A percentile compares a stretch with the other conserved stretches of the same genome.
Conservation (phyloP, 2,888 invertebrate genomes). For the Leptopilina drosophilae region DNA sequence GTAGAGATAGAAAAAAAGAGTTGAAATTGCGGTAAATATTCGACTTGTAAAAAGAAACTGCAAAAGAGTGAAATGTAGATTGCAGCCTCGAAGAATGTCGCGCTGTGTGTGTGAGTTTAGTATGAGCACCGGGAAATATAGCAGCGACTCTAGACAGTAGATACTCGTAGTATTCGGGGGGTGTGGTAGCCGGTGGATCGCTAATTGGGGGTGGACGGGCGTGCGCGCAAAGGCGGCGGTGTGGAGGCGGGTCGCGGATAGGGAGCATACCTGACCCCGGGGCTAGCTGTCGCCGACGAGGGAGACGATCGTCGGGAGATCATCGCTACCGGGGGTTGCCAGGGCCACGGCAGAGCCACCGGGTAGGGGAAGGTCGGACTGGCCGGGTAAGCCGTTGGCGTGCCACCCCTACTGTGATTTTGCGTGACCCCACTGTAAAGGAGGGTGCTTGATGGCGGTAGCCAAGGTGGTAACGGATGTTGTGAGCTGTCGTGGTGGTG, state of each 20-base stretch:
- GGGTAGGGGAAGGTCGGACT: slow-evolving; percentile 69
- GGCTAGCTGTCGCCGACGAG: slow-evolving; percentile 68
- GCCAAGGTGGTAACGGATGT: slow-evolving; percentile 69
- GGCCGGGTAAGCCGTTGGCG: slow-evolving; percentile 60
- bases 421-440: slow-evolving; percentile 69
- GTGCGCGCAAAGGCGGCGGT: slow-evolving; percentile 63
- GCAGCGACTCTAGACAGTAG: not conserved
- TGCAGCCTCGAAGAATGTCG: too few species aligned
- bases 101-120: too few species aligned
- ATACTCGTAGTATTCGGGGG: slow-evolving; percentile 5
- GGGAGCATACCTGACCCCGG: slow-evolving; percentile 72
- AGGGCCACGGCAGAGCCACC: slow-evolving; percentile 70
- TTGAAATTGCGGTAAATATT: too few species aligned
- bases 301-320: slow-evolving; percentile 72
- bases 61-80: not conserved
- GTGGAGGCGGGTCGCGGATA: slow-evolving; percentile 65
- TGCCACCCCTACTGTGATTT: slow-evolving; percentile 63
- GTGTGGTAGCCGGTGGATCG: slow-evolving; percentile 53
- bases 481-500: slow-evolving; percentile 63
- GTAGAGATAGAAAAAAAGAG: too few species aligned
- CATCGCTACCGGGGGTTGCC: slow-evolving; percentile 72
- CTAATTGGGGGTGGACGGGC: slow-evolving; percentile 71
- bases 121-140: slow-evolving; percentile 20
- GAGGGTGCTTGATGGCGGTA: slow-evolving; percentile 69
- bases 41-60: too few species aligned